phyloP scores from a whole-genome alignment of 2,113 vertebrate species.

The Tragelaphus scriptus region DNA sequence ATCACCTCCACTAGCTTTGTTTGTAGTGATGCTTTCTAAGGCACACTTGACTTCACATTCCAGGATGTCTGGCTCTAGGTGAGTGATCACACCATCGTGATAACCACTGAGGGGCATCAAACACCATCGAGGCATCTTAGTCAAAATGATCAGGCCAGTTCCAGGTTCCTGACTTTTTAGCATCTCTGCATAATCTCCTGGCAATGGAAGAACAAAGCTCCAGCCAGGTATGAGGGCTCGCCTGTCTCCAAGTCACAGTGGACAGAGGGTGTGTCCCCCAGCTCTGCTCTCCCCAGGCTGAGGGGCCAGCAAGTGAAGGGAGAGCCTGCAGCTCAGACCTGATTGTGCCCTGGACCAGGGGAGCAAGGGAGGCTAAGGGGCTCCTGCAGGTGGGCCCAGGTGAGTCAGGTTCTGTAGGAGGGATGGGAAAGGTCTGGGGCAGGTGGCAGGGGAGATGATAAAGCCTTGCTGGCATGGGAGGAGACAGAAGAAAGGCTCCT shows the following conservation, averaged over 20 bases:
- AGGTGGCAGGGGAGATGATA: too few relatives aligned
- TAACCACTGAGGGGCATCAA: not conserved
- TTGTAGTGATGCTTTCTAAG: too few relatives aligned
- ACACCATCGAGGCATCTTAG: accelerated
- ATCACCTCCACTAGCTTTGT: too few relatives aligned
- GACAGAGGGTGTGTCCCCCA: not conserved
- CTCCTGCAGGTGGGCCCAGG: not conserved
- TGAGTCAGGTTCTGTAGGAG: not conserved
- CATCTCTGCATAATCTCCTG: not conserved
- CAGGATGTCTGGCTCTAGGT: too few relatives aligned
- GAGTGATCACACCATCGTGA: too few relatives aligned
- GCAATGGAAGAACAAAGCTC: not conserved
- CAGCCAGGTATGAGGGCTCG: not conserved
- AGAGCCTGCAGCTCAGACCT: not conserved
- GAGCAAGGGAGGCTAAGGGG: not conserved
- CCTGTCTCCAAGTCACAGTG: not conserved
- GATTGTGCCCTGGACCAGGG: not conserved
- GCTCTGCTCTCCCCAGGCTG: accelerated
- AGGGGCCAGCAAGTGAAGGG: not conserved
- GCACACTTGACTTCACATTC: too few relatives aligned
- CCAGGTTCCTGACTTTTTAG: not conserved
- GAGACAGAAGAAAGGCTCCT: not conserved
- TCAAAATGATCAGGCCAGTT: not conserved
- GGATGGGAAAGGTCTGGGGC: not conserved
- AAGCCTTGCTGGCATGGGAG: not conserved